phyloP scores from a whole-genome alignment of 2,797 vertebrate genomes.

The Poeciliopsis presidionis region DNA sequence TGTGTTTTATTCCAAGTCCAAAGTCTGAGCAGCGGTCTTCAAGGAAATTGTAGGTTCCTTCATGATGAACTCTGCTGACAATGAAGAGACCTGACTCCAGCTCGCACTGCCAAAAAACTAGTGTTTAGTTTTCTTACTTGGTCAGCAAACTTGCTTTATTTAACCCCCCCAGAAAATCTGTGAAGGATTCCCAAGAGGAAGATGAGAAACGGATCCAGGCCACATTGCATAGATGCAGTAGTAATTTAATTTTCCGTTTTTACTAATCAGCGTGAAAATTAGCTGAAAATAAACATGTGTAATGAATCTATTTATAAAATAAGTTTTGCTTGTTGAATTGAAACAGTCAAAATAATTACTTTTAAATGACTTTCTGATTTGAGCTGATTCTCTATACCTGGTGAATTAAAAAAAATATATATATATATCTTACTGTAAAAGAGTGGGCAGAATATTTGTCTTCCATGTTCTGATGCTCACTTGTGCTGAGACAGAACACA shows the following conservation, averaged over 20 bases:
- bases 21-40: background rate
- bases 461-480: conserved; percentile 2
- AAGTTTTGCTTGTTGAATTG: background rate
- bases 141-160: background rate
- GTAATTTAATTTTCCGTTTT: too few species aligned
- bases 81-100: background rate
- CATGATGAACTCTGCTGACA: background rate
- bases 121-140: background rate
- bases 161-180: background rate
- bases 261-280: background rate
- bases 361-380: background rate
- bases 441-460: background rate
- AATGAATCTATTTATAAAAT: background rate
- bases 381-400: background rate
- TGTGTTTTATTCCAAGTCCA: background rate
- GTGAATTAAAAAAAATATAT: background rate
- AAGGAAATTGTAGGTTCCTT: background rate
- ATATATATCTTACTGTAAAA: background rate
- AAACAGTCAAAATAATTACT: background rate
- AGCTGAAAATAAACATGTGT: background rate
- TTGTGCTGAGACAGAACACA: conserved; percentile 7
- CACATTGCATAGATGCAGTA: background rate
- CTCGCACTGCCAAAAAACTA: background rate
- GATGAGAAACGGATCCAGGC: background rate
- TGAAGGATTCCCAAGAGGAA: background rate